Evolutionary conservation across 2,888 invertebrate genomes (phyloP), one percentile per base, ranked within the genome.

Genomic region (Drosophila pseudotalamancana): DNA sequence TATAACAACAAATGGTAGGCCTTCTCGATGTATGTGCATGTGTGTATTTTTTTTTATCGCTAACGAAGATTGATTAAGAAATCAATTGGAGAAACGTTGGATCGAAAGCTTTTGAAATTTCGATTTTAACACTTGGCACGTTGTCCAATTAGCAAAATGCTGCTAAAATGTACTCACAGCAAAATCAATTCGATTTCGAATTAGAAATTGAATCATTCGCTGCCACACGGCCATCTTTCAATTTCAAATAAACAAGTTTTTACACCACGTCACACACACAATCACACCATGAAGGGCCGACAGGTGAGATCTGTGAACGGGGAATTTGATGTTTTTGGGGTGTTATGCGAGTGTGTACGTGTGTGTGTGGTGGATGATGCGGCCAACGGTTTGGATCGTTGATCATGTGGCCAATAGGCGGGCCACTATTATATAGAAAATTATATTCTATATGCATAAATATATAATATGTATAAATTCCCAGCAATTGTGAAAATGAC

Each of bases 21-120:
- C 39, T 35, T 25, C 25, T 16, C 19, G 27, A 46, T 32, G 39
- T 21, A 8, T 54, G 25, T 39, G 29, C 18, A 25, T 34, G 32
- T 14, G 3, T 51, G 32, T 16, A 21, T 45, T 11, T 11, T 9
- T 16, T 53, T 74, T 64, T 70, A 71, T 71, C 40, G 55, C 43
- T 32, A 16, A 46, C 40, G 50, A 39, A 59, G 64, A 34, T 57
- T 55, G 75, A 74, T 72, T 63, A 75, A 70, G 40, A 70, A 70
- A 57, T 56, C 71, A 55, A 56, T 23, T 29, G 48, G 73, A 48
- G 62, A 51, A 53, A 66, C 53, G 48, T 34, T 29, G 37, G 45
- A 18, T 8, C 37, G 12, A 59, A 42, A 59, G 42, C 72, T 50
- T 56, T 61, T 40, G 35, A 37, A 32, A 12, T 25, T 6, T n/a